phyloP scores from a whole-genome alignment of 2,113 vertebrate species.

The Platycercus adscitus region DNA sequence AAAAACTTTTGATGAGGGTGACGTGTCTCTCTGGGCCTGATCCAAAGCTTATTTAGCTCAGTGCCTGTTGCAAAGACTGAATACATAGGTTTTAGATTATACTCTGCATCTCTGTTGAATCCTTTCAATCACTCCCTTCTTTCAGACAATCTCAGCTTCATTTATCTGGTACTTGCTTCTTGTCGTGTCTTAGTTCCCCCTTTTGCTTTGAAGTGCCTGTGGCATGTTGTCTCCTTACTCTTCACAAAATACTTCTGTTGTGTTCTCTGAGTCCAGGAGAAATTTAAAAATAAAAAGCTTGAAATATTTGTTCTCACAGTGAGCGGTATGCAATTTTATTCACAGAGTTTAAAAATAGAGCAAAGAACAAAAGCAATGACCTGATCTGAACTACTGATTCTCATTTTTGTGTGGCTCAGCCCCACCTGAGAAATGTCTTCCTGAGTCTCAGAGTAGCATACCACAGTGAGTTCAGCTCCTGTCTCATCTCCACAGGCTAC shows the following conservation, averaged over 20 bases:
- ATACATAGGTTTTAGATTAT: neutral
- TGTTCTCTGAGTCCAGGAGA: neutral
- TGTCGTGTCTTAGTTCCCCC: neutral
- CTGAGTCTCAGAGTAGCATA: accelerated
- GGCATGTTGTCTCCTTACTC: neutral
- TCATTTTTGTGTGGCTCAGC: neutral
- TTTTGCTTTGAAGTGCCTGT: neutral
- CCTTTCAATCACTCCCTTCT: neutral
- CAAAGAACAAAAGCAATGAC: neutral
- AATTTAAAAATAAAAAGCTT: neutral
- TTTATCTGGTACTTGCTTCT: neutral
- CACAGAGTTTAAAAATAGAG: neutral
- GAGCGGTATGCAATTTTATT: neutral
- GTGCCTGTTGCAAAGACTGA: neutral
- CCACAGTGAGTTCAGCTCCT: neutral
- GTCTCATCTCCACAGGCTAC: neutral
- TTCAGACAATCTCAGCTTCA: neutral
- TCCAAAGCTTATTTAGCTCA: neutral
- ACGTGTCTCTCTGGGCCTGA: neutral
- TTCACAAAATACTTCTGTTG: neutral
- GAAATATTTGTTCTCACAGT: neutral
- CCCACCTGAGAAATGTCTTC: neutral
- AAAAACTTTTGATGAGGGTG: neutral
- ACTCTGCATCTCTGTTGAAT: neutral
- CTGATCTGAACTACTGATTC: neutral